A percentile compares a stretch with the other conserved stretches of the same genome.
Evolutionary conservation across 1,140 invertebrate species (phyloP).

Genomic region (Trichomalopsis sarcophagae): DNA sequence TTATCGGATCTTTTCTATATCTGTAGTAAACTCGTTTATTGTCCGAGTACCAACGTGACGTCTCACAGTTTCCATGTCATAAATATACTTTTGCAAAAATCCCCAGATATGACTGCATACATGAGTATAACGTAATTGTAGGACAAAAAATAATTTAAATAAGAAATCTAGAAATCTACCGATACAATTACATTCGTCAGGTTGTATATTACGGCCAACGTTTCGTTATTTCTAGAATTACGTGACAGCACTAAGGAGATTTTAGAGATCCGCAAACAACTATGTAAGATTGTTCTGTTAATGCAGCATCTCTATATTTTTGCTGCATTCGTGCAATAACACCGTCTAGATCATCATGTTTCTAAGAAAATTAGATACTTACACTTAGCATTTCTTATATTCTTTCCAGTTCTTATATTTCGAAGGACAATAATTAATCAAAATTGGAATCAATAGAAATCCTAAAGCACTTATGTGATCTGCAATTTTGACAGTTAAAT

Average conservation of each 20-base stretch:
- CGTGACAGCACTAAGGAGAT: neutral
- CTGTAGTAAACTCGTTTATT: neutral
- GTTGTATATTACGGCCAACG: neutral
- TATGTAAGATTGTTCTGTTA: neutral
- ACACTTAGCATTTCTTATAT: neutral
- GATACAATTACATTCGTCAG: neutral
- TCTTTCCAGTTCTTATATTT: neutral
- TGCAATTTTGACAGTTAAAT: neutral
- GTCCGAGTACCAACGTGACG: neutral
- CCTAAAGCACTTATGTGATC: neutral
- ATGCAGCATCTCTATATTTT: neutral
- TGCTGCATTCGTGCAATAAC: too few relatives aligned
- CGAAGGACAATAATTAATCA: neutral
- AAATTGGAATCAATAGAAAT: neutral
- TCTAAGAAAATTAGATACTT: neutral
- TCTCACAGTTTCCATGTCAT: neutral
- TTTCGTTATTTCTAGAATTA: neutral
- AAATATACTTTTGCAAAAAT: neutral
- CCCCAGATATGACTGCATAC: neutral
- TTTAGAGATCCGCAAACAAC: neutral
- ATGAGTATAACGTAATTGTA: neutral
- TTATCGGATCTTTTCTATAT: neutral
- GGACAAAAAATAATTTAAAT: neutral
- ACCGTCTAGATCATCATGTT: neutral
- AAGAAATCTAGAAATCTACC: neutral